Conservation (phyloP, 2,888 invertebrate genomes). For the Xestobium rufovillosum region DNA sequence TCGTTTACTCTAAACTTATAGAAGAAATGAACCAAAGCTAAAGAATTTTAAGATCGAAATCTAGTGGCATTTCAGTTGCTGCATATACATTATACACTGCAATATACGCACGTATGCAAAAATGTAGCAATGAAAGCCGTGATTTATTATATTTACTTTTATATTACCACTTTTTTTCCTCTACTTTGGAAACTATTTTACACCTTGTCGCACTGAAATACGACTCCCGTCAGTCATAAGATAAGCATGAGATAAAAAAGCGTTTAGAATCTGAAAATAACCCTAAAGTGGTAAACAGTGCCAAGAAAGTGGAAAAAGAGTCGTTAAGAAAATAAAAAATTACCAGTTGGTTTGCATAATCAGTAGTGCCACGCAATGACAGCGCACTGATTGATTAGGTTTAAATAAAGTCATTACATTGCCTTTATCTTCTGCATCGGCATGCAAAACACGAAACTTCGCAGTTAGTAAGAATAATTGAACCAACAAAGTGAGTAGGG, state of each 20-base stretch:
- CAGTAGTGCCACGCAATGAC: constrained; percentile 31
- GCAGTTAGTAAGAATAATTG: no score
- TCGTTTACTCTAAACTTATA: no score
- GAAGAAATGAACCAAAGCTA: no score
- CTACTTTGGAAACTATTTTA: no score
- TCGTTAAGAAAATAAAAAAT: no score
- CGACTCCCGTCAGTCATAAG: neutral
- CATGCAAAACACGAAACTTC: constrained; percentile 31
- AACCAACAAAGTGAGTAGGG: no score
- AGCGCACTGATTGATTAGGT: constrained; percentile 36
- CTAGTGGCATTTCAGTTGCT: no score
- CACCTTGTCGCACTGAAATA: neutral
- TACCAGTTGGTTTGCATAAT: no score
- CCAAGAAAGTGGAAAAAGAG: no score
- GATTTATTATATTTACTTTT: neutral
- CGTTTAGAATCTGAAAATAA: neutral
- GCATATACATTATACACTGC: neutral
- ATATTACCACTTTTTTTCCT: neutral
- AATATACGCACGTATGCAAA: constrained; percentile 1
- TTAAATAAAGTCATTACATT: constrained; percentile 37
- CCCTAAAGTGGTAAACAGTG: no score
- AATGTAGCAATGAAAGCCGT: neutral
- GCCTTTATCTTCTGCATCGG: constrained; percentile 29
- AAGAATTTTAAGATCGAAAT: no score
- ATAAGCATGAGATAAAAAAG: neutral